These are phyloP conservation scores for Mythimna vitellina DNA, from an alignment of 2,888 invertebrate genomes.

Conservation along the genomic window DNA sequence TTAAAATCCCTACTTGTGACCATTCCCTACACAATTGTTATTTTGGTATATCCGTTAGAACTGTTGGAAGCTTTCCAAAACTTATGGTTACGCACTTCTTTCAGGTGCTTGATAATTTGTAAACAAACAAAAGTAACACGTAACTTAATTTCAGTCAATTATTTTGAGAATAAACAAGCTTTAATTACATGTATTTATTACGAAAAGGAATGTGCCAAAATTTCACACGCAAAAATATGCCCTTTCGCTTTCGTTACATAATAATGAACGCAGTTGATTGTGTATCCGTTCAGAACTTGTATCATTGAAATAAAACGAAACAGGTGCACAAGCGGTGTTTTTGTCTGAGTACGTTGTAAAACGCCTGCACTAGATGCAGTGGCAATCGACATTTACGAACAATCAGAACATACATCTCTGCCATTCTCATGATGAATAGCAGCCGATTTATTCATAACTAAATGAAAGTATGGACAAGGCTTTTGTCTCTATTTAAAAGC, in stretches of 20 bases:
- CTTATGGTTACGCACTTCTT: constrained; percentile 61
- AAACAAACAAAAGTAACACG: constrained; percentile 46
- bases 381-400: constrained; percentile 49
- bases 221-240: constrained; percentile 17
- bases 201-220: constrained; percentile 4
- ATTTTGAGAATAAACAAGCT: constrained; percentile 3
- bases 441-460: constrained; percentile 60
- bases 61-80: constrained; percentile 73
- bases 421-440: constrained; percentile 66
- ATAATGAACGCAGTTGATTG: constrained; percentile 35
- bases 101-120: constrained; percentile 34
- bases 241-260: constrained; percentile 44
- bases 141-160: constrained; percentile 20
- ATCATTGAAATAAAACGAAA: constrained; percentile 29
- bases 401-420: constrained; percentile 42
- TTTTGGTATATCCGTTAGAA: constrained; percentile 75
- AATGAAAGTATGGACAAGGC: constrained; percentile 27
- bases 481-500: constrained; percentile 12
- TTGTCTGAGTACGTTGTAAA: constrained; percentile 27
- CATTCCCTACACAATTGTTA: constrained; percentile 60
- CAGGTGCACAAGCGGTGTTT: constrained; percentile 31
- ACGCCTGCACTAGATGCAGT: constrained; percentile 42
- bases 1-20: constrained; percentile 12
- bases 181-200: not conserved
- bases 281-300: constrained; percentile 23